Evolutionary conservation across 2,113 vertebrate genomes (phyloP), one percentile per base, ranked within the genome.

Genomic region (Strix aluco): DNA sequence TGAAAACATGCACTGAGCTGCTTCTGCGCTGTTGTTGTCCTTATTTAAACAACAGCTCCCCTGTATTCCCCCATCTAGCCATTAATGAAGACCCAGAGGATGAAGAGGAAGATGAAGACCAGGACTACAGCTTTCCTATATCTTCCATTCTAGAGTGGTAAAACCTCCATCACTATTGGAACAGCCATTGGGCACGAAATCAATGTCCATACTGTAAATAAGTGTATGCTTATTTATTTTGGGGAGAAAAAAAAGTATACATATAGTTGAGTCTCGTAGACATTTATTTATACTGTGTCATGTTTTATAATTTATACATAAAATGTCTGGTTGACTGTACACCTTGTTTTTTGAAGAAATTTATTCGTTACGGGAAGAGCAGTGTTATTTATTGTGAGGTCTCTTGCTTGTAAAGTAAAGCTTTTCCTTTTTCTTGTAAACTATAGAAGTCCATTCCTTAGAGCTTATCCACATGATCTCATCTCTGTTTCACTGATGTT

Each of bases 191-290:
- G 98, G 98, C 98, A 98, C 97, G 80, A 98, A 98, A 98, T 98
- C 98, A 98, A 96, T 99, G 99, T 99, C 98, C 98, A 98, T 99
- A 99, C 98, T 99, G 99, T 99, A 99, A 98, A 99, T 99, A 99
- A 98, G 98, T 99, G 99, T 99, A 99, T 98, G 99, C 99, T 99
- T 99, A 99, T 99, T 99, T 99, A 99, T 99, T 99, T 99, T 99
- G 99, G 98, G 90, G 98, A 98, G 98, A 98, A 98, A 94, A 92
- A 98, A 98, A 99, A 99, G 98, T 99, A 99, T 99, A 99, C 99
- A 98, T 99, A 98, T 99, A 99, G 99, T 99, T 99, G 99, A 99
- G 99, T 99, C 98, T 99, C 94, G 98, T 99, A 99, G 99, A 99
- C 99, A 98, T 99, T 99, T 99, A 99, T 99, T 99, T 99, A 99